Percentiles rank a stretch among this genome's conserved stretches.
Conservation (phyloP, 2,113 vertebrate species). For the Oryzias curvinotus region DNA sequence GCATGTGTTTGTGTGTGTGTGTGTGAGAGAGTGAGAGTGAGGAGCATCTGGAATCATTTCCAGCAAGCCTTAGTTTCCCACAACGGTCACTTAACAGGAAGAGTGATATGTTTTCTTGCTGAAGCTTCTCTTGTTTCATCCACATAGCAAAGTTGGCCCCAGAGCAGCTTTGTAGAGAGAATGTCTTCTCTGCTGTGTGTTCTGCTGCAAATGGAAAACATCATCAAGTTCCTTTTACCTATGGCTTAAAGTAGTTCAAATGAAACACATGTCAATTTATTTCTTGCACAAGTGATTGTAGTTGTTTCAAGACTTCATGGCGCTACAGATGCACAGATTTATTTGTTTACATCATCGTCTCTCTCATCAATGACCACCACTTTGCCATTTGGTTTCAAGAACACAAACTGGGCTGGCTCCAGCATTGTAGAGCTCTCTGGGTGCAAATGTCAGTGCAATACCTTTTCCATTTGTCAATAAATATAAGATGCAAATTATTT, state of each 20-base stretch:
- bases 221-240: constrained; percentile 37
- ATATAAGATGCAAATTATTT: constrained; percentile 41
- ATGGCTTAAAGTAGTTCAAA: constrained; percentile 25
- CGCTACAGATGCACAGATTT: constrained; percentile 37
- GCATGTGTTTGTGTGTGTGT: constrained; percentile 1
- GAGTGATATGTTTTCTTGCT: constrained; percentile 59
- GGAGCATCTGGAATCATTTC: constrained; percentile 70
- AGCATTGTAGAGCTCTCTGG: constrained; percentile 50
- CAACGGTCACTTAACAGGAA: constrained; percentile 60
- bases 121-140: constrained; percentile 64
- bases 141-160: constrained; percentile 57
- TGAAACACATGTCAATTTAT: constrained; percentile 14
- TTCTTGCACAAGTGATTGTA: constrained; percentile 33
- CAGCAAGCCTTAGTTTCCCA: constrained; percentile 59
- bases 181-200: constrained; percentile 35
- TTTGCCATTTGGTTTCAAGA: constrained; percentile 52
- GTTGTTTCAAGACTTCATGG: constrained; percentile 37
- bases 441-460: constrained; percentile 59
- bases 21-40: background rate
- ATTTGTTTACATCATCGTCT: constrained; percentile 55
- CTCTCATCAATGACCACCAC: constrained; percentile 16
- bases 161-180: constrained; percentile 42
- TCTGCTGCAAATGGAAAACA: constrained; percentile 48
- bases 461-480: constrained; percentile 49
- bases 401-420: constrained; percentile 70